Evolutionary conservation across 2,888 invertebrate species (phyloP).

Genomic region (Dascillus cervinus): DNA sequence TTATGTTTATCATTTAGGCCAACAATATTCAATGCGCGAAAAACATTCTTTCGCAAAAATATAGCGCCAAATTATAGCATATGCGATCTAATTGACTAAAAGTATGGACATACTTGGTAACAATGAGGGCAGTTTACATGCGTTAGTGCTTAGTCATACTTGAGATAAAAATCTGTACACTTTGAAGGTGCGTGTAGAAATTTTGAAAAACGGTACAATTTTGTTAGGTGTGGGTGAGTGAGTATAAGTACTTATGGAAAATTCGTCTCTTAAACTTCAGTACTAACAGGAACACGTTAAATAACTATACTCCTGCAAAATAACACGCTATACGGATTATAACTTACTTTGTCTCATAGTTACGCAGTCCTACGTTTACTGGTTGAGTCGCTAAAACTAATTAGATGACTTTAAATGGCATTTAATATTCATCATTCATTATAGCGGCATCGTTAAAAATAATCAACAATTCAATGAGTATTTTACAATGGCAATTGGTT

Average conservation of each 20-base stretch:
- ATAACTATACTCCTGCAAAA: slow-evolving; percentile 33
- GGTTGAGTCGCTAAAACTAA: slow-evolving; percentile 31
- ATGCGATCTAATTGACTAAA: slow-evolving; percentile 34
- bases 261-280: slow-evolving; percentile 22
- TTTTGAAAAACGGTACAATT: too few relatives aligned
- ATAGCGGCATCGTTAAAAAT: slow-evolving; percentile 4
- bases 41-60: slow-evolving; percentile 20
- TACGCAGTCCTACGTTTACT: slow-evolving; percentile 31
- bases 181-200: too few relatives aligned
- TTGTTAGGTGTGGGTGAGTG: too few relatives aligned
- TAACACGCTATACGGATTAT: slow-evolving; percentile 37
- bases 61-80: slow-evolving; percentile 25
- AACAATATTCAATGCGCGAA: slow-evolving; percentile 23
- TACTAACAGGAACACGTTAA: slow-evolving; percentile 33
- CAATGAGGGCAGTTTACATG: slow-evolving; percentile 4
- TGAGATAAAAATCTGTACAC: too few relatives aligned
- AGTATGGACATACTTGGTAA: slow-evolving; percentile 26
- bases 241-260: too few relatives aligned
- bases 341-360: slow-evolving; percentile 29
- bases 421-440: too few relatives aligned
- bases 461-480: slow-evolving; percentile 5
- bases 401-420: not conserved
- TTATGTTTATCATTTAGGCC: slow-evolving; percentile 25
- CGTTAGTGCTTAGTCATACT: too few relatives aligned
- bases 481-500: slow-evolving; percentile 4